Conservation (phyloP, 2,113 vertebrate genomes). For the Chloropsis hardwickii region DNA sequence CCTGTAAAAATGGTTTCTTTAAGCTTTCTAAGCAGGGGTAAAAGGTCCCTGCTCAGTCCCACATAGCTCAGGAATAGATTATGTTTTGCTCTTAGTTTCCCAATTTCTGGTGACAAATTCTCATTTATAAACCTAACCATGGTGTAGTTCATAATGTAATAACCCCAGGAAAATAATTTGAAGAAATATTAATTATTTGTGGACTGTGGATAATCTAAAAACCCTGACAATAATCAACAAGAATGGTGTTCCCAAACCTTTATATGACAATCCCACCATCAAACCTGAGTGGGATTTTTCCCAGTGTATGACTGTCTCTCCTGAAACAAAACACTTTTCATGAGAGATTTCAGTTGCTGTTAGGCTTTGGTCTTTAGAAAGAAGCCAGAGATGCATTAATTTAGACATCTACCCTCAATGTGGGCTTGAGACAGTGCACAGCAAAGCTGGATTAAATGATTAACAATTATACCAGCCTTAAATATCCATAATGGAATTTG, state of each 20-base stretch:
- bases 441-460: not conserved
- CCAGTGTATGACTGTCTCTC: not conserved
- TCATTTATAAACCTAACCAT: not conserved
- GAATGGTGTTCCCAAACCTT: not conserved
- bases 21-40: not conserved
- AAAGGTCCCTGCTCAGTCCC: not conserved
- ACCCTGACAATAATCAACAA: accelerated
- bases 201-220: not conserved
- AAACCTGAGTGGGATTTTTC: not conserved
- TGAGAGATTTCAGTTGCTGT: not conserved
- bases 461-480: not conserved
- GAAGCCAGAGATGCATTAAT: not conserved
- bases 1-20: not conserved
- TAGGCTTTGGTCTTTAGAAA: not conserved
- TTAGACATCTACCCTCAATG: not conserved
- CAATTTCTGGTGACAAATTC: not conserved
- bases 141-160: not conserved
- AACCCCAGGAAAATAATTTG: not conserved
- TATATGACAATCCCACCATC: not conserved
- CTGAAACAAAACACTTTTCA: not conserved
- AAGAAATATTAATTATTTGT: not conserved
- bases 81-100: not conserved
- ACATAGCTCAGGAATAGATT: not conserved
- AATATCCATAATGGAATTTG: not conserved
- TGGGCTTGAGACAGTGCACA: not conserved